phyloP scores from a whole-genome alignment of 1,140 invertebrate genomes.

The Ceratina australensis region DNA sequence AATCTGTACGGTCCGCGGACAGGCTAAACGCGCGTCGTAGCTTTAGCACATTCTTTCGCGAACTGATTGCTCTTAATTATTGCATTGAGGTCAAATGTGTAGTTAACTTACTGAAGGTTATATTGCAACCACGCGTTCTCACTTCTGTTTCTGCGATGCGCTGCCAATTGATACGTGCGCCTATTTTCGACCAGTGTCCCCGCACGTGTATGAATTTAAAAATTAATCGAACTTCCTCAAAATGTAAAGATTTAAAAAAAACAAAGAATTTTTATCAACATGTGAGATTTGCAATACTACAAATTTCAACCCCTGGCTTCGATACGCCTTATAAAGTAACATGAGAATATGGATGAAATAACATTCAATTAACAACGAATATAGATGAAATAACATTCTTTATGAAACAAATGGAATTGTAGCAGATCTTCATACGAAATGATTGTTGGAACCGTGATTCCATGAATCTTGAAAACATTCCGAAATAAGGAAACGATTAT shows the following conservation, averaged over 20 bases:
- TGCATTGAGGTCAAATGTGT: conserved; percentile 71
- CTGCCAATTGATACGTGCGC: conserved; percentile 35
- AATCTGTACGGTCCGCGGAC: conserved; percentile 33
- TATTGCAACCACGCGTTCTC: conserved; percentile 37
- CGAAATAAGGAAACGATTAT: conserved; percentile 56
- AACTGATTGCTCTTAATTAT: conserved; percentile 73
- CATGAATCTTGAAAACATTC: conserved; percentile 28
- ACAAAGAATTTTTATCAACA: no score
- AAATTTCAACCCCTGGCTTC: no score
- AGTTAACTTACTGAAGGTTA: conserved; percentile 67
- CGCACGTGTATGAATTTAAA: no score
- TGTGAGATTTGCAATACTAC: no score
- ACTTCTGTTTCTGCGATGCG: conserved; percentile 39
- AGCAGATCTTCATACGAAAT: no score
- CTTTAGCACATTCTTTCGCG: conserved; percentile 56
- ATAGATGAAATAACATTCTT: no score
- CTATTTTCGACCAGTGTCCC: conserved; percentile 23
- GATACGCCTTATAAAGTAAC: no score
- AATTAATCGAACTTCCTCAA: no score
- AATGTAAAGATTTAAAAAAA: no score
- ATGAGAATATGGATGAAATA: no score
- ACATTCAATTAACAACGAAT: no score
- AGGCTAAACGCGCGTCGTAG: conserved; percentile 6
- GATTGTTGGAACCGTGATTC: neutral
- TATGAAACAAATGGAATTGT: no score